These are phyloP conservation scores for Cybosia mesomella DNA, from an alignment of 2,888 invertebrate species.

Conservation along the genomic window DNA sequence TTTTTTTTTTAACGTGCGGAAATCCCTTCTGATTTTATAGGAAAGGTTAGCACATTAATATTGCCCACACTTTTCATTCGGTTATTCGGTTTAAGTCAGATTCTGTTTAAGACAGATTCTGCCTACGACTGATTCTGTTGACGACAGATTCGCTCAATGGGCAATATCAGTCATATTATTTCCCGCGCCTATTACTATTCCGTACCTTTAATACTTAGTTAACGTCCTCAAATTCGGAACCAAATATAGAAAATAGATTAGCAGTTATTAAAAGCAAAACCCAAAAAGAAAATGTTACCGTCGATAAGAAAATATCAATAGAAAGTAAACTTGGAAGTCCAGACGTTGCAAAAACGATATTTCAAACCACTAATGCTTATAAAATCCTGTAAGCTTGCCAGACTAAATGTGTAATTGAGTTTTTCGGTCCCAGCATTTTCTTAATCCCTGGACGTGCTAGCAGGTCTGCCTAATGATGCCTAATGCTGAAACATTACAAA, in stretches of 20 bases:
- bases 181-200: too few species aligned
- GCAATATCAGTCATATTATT: too few species aligned
- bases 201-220: too few species aligned
- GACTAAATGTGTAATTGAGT: constrained; percentile 11
- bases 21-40: too few species aligned
- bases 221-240: not conserved
- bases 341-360: not conserved
- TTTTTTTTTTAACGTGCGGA: too few species aligned
- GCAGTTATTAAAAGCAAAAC: not conserved
- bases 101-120: too few species aligned
- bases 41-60: too few species aligned
- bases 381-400: not conserved
- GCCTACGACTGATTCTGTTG: too few species aligned
- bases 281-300: not conserved
- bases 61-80: too few species aligned
- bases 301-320: constrained; percentile 1
- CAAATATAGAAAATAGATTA: not conserved
- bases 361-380: constrained; percentile 2
- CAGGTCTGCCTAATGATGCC: not conserved
- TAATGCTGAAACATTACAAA: constrained; percentile 1
- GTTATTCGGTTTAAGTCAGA: too few species aligned
- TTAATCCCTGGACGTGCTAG: not conserved
- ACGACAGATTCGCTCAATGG: too few species aligned
- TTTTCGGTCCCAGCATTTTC: constrained; percentile 5
- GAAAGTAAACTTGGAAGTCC: not conserved